A percentile compares a stretch with the other conserved stretches of the same genome.
phyloP scores from a whole-genome alignment of 2,113 vertebrate genomes.

The Anarhynchus alexandrinus region DNA sequence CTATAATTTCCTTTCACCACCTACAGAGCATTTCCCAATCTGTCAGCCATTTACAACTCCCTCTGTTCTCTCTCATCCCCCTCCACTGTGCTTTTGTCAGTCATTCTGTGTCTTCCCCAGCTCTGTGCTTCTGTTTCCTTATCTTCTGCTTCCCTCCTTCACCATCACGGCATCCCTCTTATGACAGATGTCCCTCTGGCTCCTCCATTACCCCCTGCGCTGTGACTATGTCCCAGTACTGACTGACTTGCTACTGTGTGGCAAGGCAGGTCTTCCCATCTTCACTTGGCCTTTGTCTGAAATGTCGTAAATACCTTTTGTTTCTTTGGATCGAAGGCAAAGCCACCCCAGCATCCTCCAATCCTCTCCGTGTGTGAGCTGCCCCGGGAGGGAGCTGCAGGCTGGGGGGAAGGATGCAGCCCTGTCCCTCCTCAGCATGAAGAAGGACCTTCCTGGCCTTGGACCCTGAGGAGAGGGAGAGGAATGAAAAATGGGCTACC shows the following conservation, averaged over 20 bases:
- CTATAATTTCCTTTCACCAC: conserved; percentile 36
- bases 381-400: background rate
- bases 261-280: background rate
- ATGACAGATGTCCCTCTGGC: background rate
- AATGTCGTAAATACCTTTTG: background rate
- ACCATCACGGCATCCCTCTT: background rate
- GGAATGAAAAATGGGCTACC: background rate
- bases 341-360: background rate
- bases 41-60: conserved; percentile 31
- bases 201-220: background rate
- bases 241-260: background rate
- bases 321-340: background rate
- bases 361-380: background rate
- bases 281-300: background rate
- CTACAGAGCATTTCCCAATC: conserved; percentile 20
- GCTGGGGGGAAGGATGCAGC: background rate
- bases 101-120: background rate
- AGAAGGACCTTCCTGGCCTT: background rate
- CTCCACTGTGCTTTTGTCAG: conserved; percentile 51
- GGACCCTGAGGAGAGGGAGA: background rate
- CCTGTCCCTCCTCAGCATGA: background rate
- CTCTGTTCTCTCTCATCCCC: conserved; percentile 29
- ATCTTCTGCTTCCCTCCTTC: background rate
- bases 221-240: background rate
- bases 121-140: background rate